Percentiles rank a stretch among this genome's conserved stretches.
These are phyloP conservation scores for Orientallactaga bullata DNA, from an alignment of 2,113 vertebrate genomes.

Conservation along the genomic window DNA sequence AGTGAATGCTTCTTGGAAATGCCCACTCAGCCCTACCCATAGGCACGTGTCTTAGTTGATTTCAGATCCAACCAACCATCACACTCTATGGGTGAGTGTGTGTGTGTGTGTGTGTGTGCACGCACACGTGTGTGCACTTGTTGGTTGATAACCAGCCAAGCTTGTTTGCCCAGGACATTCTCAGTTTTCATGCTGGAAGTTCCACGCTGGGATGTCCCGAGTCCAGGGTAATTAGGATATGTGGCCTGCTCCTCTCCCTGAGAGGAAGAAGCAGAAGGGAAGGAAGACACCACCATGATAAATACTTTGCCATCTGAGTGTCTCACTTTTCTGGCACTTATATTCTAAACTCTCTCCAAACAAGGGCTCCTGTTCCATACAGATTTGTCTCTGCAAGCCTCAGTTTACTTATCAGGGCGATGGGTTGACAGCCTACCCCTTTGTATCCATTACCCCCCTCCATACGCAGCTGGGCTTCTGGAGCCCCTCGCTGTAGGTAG, in stretches of 20 bases:
- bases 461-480: neutral
- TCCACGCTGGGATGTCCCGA: neutral
- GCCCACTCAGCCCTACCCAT: no score
- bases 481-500: accelerated
- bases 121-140: no score
- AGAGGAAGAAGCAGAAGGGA: neutral
- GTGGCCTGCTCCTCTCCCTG: neutral
- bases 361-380: neutral
- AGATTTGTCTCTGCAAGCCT: neutral
- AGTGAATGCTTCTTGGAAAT: no score
- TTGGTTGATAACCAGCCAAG: neutral
- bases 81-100: neutral
- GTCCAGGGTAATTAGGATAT: neutral
- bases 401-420: neutral
- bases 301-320: neutral
- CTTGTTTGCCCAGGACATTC: neutral
- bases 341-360: neutral
- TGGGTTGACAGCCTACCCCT: neutral
- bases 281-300: neutral
- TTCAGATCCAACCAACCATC: no score
- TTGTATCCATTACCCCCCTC: no score
- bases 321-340: neutral
- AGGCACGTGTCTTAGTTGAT: no score
- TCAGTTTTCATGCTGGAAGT: neutral
- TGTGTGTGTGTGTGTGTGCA: accelerated